Base-by-base conservation (phyloP, 2,113 vertebrate species). In the Ploceus nigricollis region DNA sequence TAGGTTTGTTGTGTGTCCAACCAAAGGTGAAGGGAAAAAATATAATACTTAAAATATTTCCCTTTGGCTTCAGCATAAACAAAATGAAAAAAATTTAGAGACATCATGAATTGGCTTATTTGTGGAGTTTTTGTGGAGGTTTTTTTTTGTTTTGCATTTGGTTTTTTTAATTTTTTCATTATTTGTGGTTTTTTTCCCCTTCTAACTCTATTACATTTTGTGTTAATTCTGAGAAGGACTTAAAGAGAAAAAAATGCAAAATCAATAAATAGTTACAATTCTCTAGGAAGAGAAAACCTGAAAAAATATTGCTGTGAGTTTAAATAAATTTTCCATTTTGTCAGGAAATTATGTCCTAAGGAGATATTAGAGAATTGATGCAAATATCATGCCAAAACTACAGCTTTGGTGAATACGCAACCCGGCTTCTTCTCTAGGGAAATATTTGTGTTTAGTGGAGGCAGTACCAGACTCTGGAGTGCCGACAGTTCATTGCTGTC, bases 121-220 rank as follows among this genome's bases (percentile, higher is more conserved):
- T 65, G 13, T 58, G 11, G 20, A 18, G 4, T 5, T 51, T 83
- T 4, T 31, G 12, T 30, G 5, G 21, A 19, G 45, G 5, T 22
- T 12, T 9, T 6, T 31, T 22, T 22, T 0, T 31, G 6, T 12
- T 54, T 11, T 31, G 10, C n/a, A 2, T 7, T 27, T 25, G 1
- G 7, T 20, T 24, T 17, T 50, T 30, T 42, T 6, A 28, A 21
- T 54, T 20, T 6, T 28, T 57, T 35, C 13, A 1, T 13, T 3
- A 1, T 60, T 23, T 6, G 3, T 8, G 39, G 18, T n/a, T 63
- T 37, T 54, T 64, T 33, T 72, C 56, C 10, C 13, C 13, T 72
- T 70, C 15, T 47, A 33, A 71, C 33, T 66, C 40, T 12, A 20
- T 93, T 90, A 37, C 16, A 20, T 92, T 91, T 39, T 37, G 4